A percentile compares a stretch with the other conserved stretches of the same genome.
phyloP scores from a whole-genome alignment of 2,888 invertebrate species.

The Scaptomyza polygonia region DNA sequence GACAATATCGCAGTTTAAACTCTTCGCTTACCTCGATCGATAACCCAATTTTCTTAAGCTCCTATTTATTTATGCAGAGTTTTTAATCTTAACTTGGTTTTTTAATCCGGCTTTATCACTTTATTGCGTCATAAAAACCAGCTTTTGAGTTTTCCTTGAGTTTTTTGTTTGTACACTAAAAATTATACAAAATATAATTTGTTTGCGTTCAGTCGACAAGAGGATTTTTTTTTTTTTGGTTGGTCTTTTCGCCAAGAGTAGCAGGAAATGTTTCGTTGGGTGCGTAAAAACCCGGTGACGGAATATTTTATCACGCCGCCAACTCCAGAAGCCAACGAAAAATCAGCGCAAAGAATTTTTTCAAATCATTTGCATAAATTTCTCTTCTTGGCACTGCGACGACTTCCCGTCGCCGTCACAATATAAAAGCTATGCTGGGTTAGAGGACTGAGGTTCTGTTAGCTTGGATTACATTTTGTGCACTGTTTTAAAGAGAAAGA shows the following conservation, averaged over 20 bases:
- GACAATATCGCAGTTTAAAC: background rate
- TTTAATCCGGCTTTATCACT: background rate
- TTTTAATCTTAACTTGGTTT: too few species aligned
- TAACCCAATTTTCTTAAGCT: background rate
- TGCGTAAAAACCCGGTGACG: constrained; percentile 51
- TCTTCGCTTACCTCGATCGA: background rate
- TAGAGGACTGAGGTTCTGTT: background rate
- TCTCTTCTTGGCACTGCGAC: constrained; percentile 52
- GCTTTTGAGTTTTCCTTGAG: background rate
- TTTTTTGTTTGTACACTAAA: constrained; percentile 3
- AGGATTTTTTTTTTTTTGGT: background rate
- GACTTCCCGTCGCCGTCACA: constrained; percentile 48
- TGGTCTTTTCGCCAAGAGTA: background rate
- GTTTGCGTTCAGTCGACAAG: constrained; percentile 29
- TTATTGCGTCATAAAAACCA: background rate
- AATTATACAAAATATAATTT: too few species aligned
- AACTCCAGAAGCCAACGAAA: constrained; percentile 48
- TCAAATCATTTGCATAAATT: constrained; percentile 65
- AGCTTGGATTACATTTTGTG: constrained; percentile 27
- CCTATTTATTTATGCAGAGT: background rate
- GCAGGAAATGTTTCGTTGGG: constrained; percentile 26
- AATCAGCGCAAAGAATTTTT: constrained; percentile 43
- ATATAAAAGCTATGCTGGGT: background rate
- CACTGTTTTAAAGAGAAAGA: background rate
- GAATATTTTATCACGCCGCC: constrained; percentile 59